Evolutionary conservation across 2,797 vertebrate genomes (phyloP).

Genomic region (Alcedo quadribrachys): DNA sequence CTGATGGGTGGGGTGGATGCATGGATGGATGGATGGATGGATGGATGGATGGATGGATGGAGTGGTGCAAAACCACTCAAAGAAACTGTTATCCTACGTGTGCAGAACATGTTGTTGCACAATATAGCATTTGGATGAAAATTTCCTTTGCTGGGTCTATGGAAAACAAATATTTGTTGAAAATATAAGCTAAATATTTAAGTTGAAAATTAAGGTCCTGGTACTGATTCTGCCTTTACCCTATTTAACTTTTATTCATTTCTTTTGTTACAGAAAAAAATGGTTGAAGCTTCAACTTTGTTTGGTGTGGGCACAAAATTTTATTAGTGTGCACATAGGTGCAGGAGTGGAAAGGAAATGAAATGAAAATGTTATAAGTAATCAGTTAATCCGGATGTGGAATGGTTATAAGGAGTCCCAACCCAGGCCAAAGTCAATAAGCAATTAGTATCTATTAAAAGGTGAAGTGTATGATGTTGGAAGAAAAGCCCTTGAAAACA

Average conservation of each 20-base stretch:
- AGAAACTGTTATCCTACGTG: neutral
- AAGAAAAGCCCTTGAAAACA: neutral
- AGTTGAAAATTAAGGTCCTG: neutral
- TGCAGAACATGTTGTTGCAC: neutral
- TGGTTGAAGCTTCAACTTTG: neutral
- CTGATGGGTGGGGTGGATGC: neutral
- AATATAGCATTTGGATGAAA: neutral
- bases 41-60: neutral
- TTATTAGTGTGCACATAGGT: neutral
- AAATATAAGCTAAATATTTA: neutral
- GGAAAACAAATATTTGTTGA: neutral
- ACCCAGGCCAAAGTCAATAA: slow-evolving; percentile 41
- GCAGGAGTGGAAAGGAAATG: neutral
- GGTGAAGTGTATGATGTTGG: neutral
- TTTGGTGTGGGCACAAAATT: neutral
- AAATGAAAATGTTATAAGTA: slow-evolving; percentile 7
- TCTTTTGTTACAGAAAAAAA: neutral
- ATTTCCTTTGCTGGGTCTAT: neutral
- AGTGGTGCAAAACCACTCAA: neutral
- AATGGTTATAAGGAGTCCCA: neutral
- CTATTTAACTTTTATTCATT: neutral
- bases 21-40: neutral
- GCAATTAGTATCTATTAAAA: slow-evolving; percentile 24
- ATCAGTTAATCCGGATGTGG: slow-evolving; percentile 29
- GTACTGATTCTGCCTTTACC: neutral